Evolutionary conservation across 2,113 vertebrate genomes (phyloP).

Genomic region (Raja brachyura): DNA sequence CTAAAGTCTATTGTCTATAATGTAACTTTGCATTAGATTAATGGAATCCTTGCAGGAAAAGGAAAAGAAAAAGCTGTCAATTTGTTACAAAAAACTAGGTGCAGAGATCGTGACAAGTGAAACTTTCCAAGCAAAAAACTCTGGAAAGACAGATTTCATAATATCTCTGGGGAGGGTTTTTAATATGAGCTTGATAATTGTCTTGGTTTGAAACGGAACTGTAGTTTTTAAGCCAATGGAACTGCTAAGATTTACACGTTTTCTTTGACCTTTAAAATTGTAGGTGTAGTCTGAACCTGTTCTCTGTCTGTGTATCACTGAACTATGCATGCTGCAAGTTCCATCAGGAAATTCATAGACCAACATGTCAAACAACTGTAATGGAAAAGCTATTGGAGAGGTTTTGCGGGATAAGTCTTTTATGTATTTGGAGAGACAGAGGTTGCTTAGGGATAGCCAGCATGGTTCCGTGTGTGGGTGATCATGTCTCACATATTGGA

Average conservation of each 20-base stretch:
- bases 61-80: neutral
- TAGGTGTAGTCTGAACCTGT: neutral
- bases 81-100: neutral
- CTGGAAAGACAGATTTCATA: neutral
- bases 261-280: neutral
- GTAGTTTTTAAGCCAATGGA: neutral
- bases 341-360: no score
- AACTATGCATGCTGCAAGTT: neutral
- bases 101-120: neutral
- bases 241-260: neutral
- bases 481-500: no score
- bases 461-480: no score
- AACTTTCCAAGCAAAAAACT: neutral
- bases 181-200: no score
- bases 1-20: no score
- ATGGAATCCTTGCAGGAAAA: neutral
- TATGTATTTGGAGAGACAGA: no score
- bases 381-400: no score
- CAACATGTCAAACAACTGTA: no score
- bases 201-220: neutral
- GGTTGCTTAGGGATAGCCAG: no score
- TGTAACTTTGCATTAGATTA: neutral
- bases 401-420: no score
- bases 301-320: neutral
- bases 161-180: neutral